phyloP scores from a whole-genome alignment of 2,888 invertebrate genomes.

The Branchellion lobata region DNA sequence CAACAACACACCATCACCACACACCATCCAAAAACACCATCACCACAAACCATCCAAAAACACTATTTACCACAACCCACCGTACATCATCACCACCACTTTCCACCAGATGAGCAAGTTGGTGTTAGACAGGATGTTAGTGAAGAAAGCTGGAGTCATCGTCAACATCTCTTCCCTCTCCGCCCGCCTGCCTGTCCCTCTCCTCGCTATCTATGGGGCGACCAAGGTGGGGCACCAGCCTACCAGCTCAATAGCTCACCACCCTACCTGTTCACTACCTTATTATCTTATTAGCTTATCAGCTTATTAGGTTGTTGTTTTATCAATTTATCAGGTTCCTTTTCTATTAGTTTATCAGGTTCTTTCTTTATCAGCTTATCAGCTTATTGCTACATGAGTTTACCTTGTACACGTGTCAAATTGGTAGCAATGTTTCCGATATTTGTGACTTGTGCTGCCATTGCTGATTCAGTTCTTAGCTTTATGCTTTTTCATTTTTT shows the following conservation, averaged over 20 bases:
- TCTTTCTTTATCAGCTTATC: neutral
- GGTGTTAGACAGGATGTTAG: conserved; percentile 73
- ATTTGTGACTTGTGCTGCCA: too few relatives aligned
- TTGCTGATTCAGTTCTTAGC: too few relatives aligned
- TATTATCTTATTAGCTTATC: neutral
- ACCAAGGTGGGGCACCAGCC: conserved; percentile 83
- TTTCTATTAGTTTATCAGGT: neutral
- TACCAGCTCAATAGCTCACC: neutral
- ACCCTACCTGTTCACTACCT: neutral
- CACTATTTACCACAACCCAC: too few relatives aligned
- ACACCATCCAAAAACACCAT: too few relatives aligned
- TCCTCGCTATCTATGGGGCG: conserved; percentile 82
- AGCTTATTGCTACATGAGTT: too few relatives aligned
- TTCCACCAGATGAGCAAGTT: conserved; percentile 80
- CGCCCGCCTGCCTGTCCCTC: conserved; percentile 76
- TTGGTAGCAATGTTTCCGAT: too few relatives aligned
- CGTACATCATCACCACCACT: too few relatives aligned
- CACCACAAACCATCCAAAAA: too few relatives aligned
- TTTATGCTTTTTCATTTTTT: too few relatives aligned
- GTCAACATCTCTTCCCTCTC: conserved; percentile 86
- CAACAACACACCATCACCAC: too few relatives aligned
- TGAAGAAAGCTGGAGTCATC: conserved; percentile 72
- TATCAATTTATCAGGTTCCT: neutral
- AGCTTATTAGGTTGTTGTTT: neutral
- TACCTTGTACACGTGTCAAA: too few relatives aligned